phyloP scores from a whole-genome alignment of 1,140 invertebrate genomes.

The Lepidostoma basale region DNA sequence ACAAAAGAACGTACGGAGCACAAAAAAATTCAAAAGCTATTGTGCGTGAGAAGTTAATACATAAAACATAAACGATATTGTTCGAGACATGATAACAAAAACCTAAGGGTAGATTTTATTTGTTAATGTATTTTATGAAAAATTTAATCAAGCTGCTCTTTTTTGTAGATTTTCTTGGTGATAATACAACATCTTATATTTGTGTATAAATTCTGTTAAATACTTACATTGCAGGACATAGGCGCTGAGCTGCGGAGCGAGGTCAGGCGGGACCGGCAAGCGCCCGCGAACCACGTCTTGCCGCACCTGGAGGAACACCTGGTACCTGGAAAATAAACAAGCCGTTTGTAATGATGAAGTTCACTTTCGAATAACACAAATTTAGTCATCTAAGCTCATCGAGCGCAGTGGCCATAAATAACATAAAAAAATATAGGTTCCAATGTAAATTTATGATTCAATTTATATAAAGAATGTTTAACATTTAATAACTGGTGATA shows the following conservation, averaged over 20 bases:
- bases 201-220: conserved; percentile 3
- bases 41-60: too few species aligned
- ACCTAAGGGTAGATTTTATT: background rate
- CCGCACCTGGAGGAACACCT: conserved; percentile 95
- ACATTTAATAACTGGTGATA: too few species aligned
- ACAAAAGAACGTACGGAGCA: too few species aligned
- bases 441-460: too few species aligned
- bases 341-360: too few species aligned
- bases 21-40: too few species aligned
- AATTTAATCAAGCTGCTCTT: background rate
- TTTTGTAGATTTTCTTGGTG: background rate
- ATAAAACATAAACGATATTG: too few species aligned
- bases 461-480: too few species aligned
- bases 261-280: conserved; percentile 84
- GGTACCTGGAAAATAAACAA: conserved; percentile 73
- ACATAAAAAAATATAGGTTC: too few species aligned
- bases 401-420: too few species aligned
- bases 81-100: background rate
- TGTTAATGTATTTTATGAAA: background rate
- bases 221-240: conserved; percentile 97
- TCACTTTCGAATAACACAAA: background rate
- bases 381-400: background rate
- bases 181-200: background rate
- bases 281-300: conserved; percentile 92
- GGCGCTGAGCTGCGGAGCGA: conserved; percentile 91